Evolutionary conservation across 2,797 vertebrate species (phyloP), one percentile per base, ranked within the genome.

Genomic region (Premnoplex brunnescens): DNA sequence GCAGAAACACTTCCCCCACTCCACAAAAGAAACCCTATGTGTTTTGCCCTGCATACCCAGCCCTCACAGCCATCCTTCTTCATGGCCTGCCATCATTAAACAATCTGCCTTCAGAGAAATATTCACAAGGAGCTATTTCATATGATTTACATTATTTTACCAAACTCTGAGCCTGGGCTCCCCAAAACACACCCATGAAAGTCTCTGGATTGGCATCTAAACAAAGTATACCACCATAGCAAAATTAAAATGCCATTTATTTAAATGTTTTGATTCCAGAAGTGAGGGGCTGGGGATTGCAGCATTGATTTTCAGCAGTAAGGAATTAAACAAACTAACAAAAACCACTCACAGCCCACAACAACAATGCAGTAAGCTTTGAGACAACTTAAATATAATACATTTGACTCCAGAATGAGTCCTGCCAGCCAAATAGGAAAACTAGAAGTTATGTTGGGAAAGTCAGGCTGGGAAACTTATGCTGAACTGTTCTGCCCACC

Each of bases 241-340:
- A 83, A 74, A 85, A 84, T 34, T 7, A 79, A 94, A 92, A 90
- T 30, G n/a, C 12, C 24, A 59, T 67, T 93, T 73, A 76, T 48
- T 71, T 79, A 10, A 26, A 3, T 43, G n/a, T 78, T 91, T 84
- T 82, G 0, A 67, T 21, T 14, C 22, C 52, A 60, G 27, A 85
- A 75, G 21, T 36, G 14, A 91, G 44, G 20, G 14, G 27, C 41
- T 66, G n/a, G 24, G 92, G 59, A 48, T 72, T 49, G 67, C 49
- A 84, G 43, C 76, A 66, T 67, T 79, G 8, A 73, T 56, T 80
- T 86, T 63, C 49, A 88, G 55, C 22, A 77, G 30, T 54, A 58
- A 80, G 54, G 24, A 84, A 64, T 44, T 73, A 85, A 95, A 75
- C 49, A 92, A 89, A 78, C 11, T 28, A 79, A 88, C 11, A 84